Evolutionary conservation across 1,140 invertebrate genomes (phyloP), one percentile per base, ranked within the genome.

Genomic region (Drosophila arawakana): DNA sequence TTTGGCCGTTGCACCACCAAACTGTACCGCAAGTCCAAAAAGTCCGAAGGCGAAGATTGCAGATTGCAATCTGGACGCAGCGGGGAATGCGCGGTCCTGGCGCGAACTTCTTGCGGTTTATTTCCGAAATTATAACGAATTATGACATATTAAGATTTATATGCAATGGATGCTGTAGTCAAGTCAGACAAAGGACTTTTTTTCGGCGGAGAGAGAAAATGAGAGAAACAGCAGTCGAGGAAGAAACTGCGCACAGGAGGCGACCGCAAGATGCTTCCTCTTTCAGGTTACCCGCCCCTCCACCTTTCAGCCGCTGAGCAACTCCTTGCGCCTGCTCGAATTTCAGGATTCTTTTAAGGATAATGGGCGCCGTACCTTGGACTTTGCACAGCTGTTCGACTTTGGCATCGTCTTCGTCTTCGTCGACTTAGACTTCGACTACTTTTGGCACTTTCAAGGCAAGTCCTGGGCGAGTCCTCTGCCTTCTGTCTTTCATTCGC

Each of bases 101-200:
- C 58, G 74, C 62, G 79, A 79, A 82, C 79, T 80, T 69, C 80
- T 88, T 86, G 84, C 69, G 67, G 68, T 75, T 70, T 70, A 43
- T 55, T 79, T 41, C 39, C 47, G 66, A 78, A 88, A 89, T 88
- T 88, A 84, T 89, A 84, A 66, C 81, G 84, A 89, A 89, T 88
- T 88, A 88, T 88, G 84, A 88, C 84, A 89, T 84, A 88, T 88
- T 88, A 84, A 80, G 84, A 88, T 88, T 89, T 89, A 88, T 89
- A 30, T 52, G 25, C 50, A 8, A 11, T 50, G 52, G 54, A 57
- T 21, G 54, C 57, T 46, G 57, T n/a, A 59, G 55, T n/a, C 10
- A 55, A 39, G 18, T 13, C 11, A 44, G 37, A 58, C 58, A 61
- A 81, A 67, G 44, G 73, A 62, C 25, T 65, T 54, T 72, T 54